Evolutionary conservation across 2,888 invertebrate species (phyloP), one percentile per base, ranked within the genome.

Genomic region (Mimas tiliae): DNA sequence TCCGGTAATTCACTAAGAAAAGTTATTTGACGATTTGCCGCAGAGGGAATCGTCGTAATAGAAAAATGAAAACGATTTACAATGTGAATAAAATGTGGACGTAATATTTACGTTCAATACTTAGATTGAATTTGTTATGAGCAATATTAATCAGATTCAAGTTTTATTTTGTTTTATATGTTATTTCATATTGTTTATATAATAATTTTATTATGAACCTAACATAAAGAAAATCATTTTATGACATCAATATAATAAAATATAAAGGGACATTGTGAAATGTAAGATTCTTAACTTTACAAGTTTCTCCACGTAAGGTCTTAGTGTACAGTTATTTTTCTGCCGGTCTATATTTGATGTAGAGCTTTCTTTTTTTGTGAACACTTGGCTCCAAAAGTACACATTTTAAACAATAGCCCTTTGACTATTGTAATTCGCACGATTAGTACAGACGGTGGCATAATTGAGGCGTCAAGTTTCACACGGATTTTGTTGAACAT

Each of bases 1-100:
- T 90, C 88, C 85, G 87, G 90, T 92, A 91, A 91, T 92, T 91
- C 90, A 89, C 90, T 88, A 93, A 93, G 91, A 93, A 93, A 93
- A 90, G 87, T 92, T 91, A 91, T 92, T 91, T 91, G 88, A 86
- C 83, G 87, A 89, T 85, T 80, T 82, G 85, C 82, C 78, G 81
- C 82, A 78, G 72, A 78, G 85, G 86, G 87, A 87, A 82, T 84
- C 81, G 77, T 70, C 74, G 81, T 80, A 81, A 87, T 86, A 83
- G 86, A 89, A 86, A 86, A 88, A 83, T 82, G 81, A 82, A 85
- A 86, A 80, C 82, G 81, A 82, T 84, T 78, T 80, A 74, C 77
- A 66, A 63, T 63, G 63, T 53, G 50, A 66, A 66, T 66, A 53
- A 66, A 52, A 16, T 27, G 51, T 51, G 58, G 9, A 52, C 62